These are phyloP conservation scores for Pseudolycoriella hygida DNA, from an alignment of 2,888 invertebrate genomes.

Conservation along the genomic window DNA sequence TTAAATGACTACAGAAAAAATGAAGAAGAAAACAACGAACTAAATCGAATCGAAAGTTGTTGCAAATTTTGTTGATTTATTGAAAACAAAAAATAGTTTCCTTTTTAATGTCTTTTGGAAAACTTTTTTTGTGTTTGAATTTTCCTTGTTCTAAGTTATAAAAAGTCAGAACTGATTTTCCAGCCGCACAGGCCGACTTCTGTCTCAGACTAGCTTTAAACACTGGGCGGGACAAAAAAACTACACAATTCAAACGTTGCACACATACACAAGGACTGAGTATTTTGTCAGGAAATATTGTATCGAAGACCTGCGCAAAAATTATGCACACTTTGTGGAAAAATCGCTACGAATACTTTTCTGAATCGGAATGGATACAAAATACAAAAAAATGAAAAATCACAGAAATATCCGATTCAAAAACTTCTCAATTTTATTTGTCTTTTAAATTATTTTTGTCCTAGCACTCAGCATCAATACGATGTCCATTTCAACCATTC, in stretches of 20 bases:
- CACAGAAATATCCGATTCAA: too few species aligned
- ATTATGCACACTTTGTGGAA: too few species aligned
- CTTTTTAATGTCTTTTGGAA: neutral
- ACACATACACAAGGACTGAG: neutral
- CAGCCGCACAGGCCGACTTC: neutral
- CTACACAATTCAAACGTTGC: neutral
- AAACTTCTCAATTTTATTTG: too few species aligned
- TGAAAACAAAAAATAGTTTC: neutral
- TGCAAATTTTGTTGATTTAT: neutral
- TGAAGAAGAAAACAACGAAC: too few species aligned
- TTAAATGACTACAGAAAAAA: too few species aligned
- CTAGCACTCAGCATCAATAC: too few species aligned
- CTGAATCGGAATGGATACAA: neutral
- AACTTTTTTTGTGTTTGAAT: neutral
- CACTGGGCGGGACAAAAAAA: neutral
- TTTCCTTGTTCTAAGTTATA: neutral
- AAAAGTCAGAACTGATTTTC: neutral
- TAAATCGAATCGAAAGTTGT: too few species aligned
- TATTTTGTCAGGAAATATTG: neutral
- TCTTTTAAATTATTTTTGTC: too few species aligned
- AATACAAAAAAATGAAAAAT: too few species aligned
- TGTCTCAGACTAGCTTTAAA: conserved; percentile 1
- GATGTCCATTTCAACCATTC: too few species aligned
- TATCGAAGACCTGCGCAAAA: too few species aligned
- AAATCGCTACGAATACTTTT: neutral